Base-by-base conservation (phyloP, 2,888 invertebrate species). In the Drosophila mayaguana region DNA sequence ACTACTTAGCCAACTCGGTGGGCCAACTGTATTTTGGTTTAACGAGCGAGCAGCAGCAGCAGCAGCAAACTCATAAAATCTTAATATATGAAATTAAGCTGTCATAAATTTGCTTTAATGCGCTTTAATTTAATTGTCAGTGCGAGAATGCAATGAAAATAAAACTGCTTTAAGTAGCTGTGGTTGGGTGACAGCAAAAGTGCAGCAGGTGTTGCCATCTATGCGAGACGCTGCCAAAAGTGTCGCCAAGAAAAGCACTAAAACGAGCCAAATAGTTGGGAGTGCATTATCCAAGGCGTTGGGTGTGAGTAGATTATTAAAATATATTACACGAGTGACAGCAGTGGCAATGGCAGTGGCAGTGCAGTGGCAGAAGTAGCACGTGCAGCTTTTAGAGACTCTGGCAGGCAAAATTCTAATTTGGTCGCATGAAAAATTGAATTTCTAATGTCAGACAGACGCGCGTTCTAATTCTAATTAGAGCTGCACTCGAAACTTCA, bases 21-120 rank as follows among this genome's bases (percentile, higher is more conserved):
- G 65, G 25, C 54, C 63, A 72, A 68, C 55, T 78, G 77, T 56
- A 69, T 72, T 80, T 68, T 60, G 69, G 72, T 78, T 78, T 78
- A 73, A 78, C 64, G 81, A 77, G 63, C 36, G 16, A 38, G 11
- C 32, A 32, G 32, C 32, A 36, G 36, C 68, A 34, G 61, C 68
- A 22, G 36, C 45, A 69, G 60, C 59, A 45, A 34, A 48, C 68
- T 43, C 75, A 80, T 89, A 86, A 91, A 91, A 82, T 81, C 82
- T 89, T 91, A 88, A 90, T 91, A 89, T 86, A 88, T 80, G 83
- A 87, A 90, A 90, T 91, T 84, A 90, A 91, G 88, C 81, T 81
- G 86, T 78, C 85, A 87, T 91, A 90, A 91, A 91, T 88, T 91
- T 81, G 74, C 83, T 80, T 87, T 88, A 89, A 83, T 86, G 75